Percentiles rank a stretch among this genome's conserved stretches.
Evolutionary conservation across 2,797 vertebrate species (phyloP).

Genomic region (Sebastiscus albofasciatus): DNA sequence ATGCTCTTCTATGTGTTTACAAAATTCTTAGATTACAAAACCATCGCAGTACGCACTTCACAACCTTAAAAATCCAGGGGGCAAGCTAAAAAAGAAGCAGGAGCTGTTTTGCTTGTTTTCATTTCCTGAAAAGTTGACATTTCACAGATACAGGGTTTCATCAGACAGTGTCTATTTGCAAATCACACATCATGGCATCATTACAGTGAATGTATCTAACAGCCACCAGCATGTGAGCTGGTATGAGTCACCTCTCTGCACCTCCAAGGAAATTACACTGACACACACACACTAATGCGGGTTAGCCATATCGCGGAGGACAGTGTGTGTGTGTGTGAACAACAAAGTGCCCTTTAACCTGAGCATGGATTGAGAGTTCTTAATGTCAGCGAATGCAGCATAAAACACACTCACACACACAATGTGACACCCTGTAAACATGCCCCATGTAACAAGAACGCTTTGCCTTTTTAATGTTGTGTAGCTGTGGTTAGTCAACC

Average conservation of each 20-base stretch:
- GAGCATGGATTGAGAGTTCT: neutral
- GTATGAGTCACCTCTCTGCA: conserved; percentile 73
- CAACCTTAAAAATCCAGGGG: neutral
- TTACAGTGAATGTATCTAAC: conserved; percentile 31
- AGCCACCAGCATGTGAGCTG: conserved; percentile 53
- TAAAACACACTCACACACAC: conserved; percentile 2
- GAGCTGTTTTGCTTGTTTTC: conserved; percentile 22
- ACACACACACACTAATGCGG: conserved; percentile 40
- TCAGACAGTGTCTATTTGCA: conserved; percentile 54
- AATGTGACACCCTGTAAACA: conserved; percentile 50
- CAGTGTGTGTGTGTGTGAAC: conserved; percentile 18
- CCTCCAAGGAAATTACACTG: conserved; percentile 55
- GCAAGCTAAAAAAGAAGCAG: neutral
- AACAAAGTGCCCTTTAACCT: conserved; percentile 55
- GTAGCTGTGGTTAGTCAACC: conserved; percentile 58
- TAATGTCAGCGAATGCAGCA: conserved; percentile 40
- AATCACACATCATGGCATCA: conserved; percentile 58
- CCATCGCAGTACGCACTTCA: neutral
- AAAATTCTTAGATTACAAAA: neutral
- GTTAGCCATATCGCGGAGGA: conserved; percentile 36
- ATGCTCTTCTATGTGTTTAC: neutral
- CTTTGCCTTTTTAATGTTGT: conserved; percentile 56
- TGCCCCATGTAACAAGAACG: conserved; percentile 25
- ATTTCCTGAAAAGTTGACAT: conserved; percentile 60
- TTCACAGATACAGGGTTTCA: conserved; percentile 36